Evolutionary conservation across 2,888 invertebrate genomes (phyloP).

Genomic region (Nemurella pictetii): DNA sequence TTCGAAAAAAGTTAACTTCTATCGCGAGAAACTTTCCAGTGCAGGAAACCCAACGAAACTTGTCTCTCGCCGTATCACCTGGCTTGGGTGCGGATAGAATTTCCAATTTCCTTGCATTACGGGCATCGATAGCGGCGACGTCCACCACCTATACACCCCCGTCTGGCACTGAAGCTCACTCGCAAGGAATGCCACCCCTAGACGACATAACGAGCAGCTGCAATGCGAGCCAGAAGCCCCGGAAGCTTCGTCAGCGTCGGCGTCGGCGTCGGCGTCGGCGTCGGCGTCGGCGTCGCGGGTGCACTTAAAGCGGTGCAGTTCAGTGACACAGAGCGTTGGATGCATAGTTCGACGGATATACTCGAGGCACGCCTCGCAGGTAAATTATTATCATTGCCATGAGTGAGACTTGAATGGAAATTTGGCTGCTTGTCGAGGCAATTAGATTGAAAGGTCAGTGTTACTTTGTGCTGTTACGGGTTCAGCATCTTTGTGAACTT

Average conservation of each 20-base stretch:
- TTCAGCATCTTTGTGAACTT: too few relatives aligned
- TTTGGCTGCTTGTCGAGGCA: too few relatives aligned
- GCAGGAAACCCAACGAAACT: not conserved
- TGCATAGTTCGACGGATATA: not conserved
- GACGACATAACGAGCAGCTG: not conserved
- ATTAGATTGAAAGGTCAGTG: too few relatives aligned
- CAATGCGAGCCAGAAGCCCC: too few relatives aligned
- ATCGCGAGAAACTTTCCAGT: not conserved
- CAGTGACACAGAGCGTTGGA: not conserved
- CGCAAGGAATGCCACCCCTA: not conserved
- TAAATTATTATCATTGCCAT: not conserved
- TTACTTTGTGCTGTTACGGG: too few relatives aligned
- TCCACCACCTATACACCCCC: not conserved
- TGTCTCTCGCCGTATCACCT: conserved; percentile 8
- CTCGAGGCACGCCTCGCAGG: not conserved
- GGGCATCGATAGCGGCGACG: not conserved
- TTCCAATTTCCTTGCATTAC: not conserved
- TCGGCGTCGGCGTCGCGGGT: not conserved
- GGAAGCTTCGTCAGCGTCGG: not conserved
- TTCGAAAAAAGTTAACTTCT: not conserved
- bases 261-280: not conserved
- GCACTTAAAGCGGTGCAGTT: not conserved
- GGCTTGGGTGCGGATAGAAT: conserved; percentile 1
- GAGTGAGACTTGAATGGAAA: not conserved
- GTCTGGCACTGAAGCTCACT: not conserved